phyloP scores from a whole-genome alignment of 2,797 vertebrate species.

The Poecile montanus region DNA sequence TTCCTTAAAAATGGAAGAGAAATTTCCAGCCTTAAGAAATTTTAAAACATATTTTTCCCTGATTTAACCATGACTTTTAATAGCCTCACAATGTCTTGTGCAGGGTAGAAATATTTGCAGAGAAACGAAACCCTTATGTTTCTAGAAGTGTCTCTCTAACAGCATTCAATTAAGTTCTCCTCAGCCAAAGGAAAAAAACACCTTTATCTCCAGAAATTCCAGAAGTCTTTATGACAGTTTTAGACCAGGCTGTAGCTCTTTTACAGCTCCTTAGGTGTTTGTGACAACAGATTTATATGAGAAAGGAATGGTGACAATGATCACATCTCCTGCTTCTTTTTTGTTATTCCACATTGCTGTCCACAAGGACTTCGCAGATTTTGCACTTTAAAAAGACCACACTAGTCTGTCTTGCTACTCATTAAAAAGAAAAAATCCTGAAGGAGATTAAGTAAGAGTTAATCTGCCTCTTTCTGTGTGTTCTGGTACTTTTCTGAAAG shows the following conservation, averaged over 20 bases:
- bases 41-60: neutral
- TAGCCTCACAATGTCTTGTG: neutral
- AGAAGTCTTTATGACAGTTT: neutral
- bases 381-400: neutral
- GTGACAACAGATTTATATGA: neutral
- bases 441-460: neutral
- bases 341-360: neutral
- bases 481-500: constrained; percentile 2
- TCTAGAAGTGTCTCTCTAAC: neutral
- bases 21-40: neutral
- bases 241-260: neutral
- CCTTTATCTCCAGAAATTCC: neutral
- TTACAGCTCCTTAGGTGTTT: neutral
- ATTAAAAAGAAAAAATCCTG: neutral
- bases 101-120: neutral
- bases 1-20: neutral
- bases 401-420: neutral
- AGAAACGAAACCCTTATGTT: neutral
- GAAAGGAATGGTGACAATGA: neutral
- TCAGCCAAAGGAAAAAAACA: neutral
- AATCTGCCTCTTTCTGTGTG: neutral
- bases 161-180: neutral
- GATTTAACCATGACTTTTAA: neutral
- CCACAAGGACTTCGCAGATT: neutral
- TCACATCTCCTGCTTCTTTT: neutral